Percentiles rank a stretch among this genome's conserved stretches.
Evolutionary conservation across 2,797 vertebrate genomes (phyloP).

Genomic region (Nyctibius grandis): DNA sequence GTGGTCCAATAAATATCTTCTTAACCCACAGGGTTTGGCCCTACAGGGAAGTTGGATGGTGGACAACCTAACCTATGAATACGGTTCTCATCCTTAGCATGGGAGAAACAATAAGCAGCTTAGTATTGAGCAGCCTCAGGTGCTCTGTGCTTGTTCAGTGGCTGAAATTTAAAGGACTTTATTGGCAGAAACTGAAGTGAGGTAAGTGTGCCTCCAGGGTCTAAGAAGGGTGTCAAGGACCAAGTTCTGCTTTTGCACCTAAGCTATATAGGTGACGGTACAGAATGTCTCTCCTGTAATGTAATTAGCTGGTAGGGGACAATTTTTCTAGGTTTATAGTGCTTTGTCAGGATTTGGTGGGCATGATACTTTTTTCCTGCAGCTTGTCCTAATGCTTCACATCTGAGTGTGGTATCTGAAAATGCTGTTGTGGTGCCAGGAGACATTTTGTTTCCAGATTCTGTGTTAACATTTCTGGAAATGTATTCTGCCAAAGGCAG

Average conservation of each 20-base stretch:
- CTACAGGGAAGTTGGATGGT: not conserved
- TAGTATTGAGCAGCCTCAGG: not conserved
- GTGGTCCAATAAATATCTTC: not conserved
- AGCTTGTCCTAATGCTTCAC: not conserved
- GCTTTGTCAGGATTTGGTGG: not conserved
- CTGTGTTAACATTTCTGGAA: not conserved
- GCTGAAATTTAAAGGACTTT: not conserved
- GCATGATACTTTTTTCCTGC: not conserved
- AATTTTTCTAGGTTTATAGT: not conserved
- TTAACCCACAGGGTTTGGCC: no score
- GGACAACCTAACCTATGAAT: not conserved
- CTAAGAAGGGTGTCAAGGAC: not conserved
- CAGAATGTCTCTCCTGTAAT: not conserved
- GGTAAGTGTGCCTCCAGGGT: not conserved
- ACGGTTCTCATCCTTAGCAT: not conserved
- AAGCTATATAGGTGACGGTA: not conserved
- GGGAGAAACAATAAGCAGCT: not conserved
- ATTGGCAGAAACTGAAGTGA: not conserved
- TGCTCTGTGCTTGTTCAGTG: not conserved
- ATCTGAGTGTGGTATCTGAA: not conserved
- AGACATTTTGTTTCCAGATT: not conserved
- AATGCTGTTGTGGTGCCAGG: not conserved
- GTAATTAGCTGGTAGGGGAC: not conserved
- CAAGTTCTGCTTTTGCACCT: not conserved
- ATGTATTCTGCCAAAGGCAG: not conserved